Evolutionary conservation across 2,888 invertebrate species (phyloP), one percentile per base, ranked within the genome.

Genomic region (Eurytoma californica): DNA sequence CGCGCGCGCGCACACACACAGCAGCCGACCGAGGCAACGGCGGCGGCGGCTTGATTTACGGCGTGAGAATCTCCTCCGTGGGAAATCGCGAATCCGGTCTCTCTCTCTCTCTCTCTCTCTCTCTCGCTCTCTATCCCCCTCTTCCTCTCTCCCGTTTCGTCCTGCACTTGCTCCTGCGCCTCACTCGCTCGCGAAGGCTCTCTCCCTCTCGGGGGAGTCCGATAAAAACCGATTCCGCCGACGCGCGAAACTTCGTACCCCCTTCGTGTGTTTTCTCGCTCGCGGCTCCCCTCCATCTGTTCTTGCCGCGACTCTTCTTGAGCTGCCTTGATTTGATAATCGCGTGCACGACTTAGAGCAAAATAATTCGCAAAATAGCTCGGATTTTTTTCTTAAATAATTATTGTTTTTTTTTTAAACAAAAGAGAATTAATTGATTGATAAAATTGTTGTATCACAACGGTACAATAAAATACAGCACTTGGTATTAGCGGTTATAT

Each of bases 11-110:
- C 55, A 47, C 61, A 63, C 49, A 65, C 53, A 61, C 79, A 75
- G 79, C 66, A 66, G 77, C 77, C 77, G 77, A 72, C 68, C 78
- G 30, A 73, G 69, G 69, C 82, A 79, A 81, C 83, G 78, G 81
- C 82, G 77, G 82, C 82, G 83, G 82, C 78, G 82, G 82, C 84
- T 84, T 85, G 85, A 85, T 85, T 85, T 85, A 85, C 83, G 84
- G 84, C 84, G 84, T 85, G 85, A 85, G 84, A 85, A 85, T 85
- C 83, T 84, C 83, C 84, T 78, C 84, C 84, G 84, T 85, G 84
- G 84, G 85, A 85, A 85, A 85, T 85, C 83, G 84, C 82, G 80
- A 82, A 82, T 82, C 82, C 82, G 80, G 82, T 80, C 80, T 80
- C 69, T 57, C 73, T 67, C 49, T 49, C 28, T 39, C 53, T 60